A percentile compares a stretch with the other conserved stretches of the same genome.
These are phyloP conservation scores for Microhierax caerulescens DNA, from an alignment of 2,797 vertebrate genomes.

Conservation along the genomic window DNA sequence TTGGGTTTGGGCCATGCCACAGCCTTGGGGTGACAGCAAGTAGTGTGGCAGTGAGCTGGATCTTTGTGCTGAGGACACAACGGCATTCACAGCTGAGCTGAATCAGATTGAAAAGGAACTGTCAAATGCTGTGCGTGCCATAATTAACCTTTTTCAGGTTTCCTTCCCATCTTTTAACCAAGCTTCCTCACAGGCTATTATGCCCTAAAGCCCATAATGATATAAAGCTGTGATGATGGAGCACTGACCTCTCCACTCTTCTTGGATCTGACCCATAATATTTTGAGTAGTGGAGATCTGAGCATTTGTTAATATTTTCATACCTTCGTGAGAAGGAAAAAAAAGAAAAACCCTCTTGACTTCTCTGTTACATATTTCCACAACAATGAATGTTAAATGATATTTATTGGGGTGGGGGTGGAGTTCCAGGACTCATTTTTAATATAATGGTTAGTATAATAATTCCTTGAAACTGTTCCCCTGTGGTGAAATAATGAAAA, in stretches of 20 bases:
- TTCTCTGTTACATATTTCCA: slow-evolving; percentile 38
- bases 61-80: slow-evolving; percentile 19
- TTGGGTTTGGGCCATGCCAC: neutral
- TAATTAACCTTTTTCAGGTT: slow-evolving; percentile 71
- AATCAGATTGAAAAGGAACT: slow-evolving; percentile 65
- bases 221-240: slow-evolving; percentile 65
- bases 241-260: slow-evolving; percentile 42
- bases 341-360: neutral
- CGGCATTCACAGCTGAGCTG: slow-evolving; percentile 33
- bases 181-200: slow-evolving; percentile 53
- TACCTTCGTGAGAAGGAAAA: slow-evolving; percentile 6
- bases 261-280: slow-evolving; percentile 66
- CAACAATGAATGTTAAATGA: slow-evolving; percentile 27
- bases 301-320: slow-evolving; percentile 57
- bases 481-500: slow-evolving; percentile 65
- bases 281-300: slow-evolving; percentile 44
- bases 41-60: neutral
- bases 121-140: slow-evolving; percentile 48
- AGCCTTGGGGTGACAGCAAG: neutral
- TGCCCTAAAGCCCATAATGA: slow-evolving; percentile 67
- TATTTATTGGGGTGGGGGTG: slow-evolving; percentile 50
- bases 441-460: slow-evolving; percentile 60
- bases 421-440: slow-evolving; percentile 60
- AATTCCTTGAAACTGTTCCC: slow-evolving; percentile 65
- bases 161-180: slow-evolving; percentile 59